Percentiles rank a stretch among this genome's conserved stretches.
Conservation (phyloP, 1,140 invertebrate species). For the Lasioglossum baleicum region DNA sequence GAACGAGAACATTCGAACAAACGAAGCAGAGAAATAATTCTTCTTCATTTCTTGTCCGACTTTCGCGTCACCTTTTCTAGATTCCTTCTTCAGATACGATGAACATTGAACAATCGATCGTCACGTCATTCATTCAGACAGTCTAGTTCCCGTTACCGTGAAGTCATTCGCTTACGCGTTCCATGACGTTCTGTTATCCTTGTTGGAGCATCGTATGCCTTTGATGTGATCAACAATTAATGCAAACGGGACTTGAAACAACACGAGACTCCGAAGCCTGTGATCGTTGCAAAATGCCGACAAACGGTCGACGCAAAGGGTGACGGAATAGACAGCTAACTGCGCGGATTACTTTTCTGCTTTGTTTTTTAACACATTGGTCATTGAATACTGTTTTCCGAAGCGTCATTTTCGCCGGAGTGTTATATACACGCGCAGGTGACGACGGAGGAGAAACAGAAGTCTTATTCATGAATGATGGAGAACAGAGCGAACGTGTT, state of each 20-base stretch:
- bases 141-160: neutral
- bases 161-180: neutral
- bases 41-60: neutral
- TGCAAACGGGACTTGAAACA: too few relatives aligned
- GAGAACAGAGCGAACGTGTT: neutral
- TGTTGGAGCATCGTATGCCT: too few relatives aligned
- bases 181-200: neutral
- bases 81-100: neutral
- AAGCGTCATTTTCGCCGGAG: neutral
- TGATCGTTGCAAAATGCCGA: too few relatives aligned
- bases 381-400: too few relatives aligned
- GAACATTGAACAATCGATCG: neutral
- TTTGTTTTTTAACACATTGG: neutral
- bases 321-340: neutral
- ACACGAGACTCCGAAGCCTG: too few relatives aligned
- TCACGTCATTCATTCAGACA: neutral
- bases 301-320: too few relatives aligned
- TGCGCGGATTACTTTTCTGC: neutral
- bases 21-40: neutral
- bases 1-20: neutral
- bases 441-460: neutral
- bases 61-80: neutral
- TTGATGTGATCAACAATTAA: too few relatives aligned
- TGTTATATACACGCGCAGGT: neutral
- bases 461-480: neutral